These are phyloP conservation scores for Zeugodacus cucurbitae DNA, from an alignment of 1,140 invertebrate species.

Conservation along the genomic window DNA sequence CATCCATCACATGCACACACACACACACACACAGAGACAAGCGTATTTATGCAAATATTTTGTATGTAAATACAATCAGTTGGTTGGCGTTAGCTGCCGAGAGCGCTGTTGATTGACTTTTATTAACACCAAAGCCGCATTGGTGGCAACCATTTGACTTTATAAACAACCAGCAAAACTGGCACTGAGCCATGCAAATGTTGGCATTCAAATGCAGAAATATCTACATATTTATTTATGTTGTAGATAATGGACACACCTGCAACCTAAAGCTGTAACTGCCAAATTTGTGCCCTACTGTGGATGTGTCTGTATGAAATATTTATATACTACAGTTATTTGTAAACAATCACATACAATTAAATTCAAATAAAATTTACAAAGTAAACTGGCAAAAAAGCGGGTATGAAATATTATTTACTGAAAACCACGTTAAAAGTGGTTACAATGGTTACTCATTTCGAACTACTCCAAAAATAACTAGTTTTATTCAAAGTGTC, in stretches of 20 bases:
- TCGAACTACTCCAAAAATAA: too few relatives aligned
- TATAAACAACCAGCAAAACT: neutral
- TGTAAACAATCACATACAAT: neutral
- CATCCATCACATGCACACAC: neutral
- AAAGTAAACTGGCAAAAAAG: too few relatives aligned
- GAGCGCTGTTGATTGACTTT: neutral
- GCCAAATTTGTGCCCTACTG: neutral
- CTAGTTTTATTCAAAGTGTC: too few relatives aligned
- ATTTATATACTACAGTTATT: neutral
- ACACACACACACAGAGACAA: too few relatives aligned
- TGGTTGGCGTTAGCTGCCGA: neutral
- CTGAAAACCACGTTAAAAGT: too few relatives aligned
- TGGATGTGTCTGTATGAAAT: neutral
- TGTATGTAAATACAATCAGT: neutral
- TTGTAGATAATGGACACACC: neutral
- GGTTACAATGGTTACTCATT: too few relatives aligned
- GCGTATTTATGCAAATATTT: neutral
- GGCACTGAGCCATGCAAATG: conserved; percentile 9
- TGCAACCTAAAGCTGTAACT: neutral
- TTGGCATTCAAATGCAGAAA: neutral
- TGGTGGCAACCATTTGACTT: conserved; percentile 20
- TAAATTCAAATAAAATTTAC: neutral
- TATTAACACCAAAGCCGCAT: neutral
- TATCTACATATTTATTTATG: neutral
- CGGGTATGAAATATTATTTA: too few relatives aligned